These are phyloP conservation scores for Enhydra lutris DNA, from an alignment of 2,113 vertebrate species.

Conservation along the genomic window DNA sequence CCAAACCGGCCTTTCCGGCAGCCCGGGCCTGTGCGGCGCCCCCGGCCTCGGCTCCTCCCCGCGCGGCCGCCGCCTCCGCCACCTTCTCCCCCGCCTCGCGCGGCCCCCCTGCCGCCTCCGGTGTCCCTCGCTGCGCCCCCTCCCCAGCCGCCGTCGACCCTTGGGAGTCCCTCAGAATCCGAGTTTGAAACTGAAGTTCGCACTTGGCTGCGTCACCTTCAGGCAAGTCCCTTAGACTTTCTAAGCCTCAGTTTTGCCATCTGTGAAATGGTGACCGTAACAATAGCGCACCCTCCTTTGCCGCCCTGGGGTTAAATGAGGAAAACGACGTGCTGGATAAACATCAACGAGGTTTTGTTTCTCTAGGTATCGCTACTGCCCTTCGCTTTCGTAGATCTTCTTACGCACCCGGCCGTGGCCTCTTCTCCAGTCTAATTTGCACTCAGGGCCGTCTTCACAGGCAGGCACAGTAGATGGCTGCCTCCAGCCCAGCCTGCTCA, in stretches of 20 bases:
- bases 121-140: not conserved
- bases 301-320: not conserved
- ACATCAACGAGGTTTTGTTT: not conserved
- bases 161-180: not conserved
- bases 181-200: not conserved
- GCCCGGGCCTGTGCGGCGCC: not conserved
- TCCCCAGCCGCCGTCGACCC: not conserved
- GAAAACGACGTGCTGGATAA: not conserved
- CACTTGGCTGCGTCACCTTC: not conserved
- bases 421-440: not conserved
- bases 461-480: not conserved
- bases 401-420: not conserved
- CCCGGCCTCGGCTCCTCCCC: not conserved
- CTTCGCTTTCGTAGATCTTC: not conserved
- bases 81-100: not conserved
- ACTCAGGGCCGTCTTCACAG: not conserved
- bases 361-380: not conserved
- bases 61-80: not conserved
- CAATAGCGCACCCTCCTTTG: not conserved
- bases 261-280: not conserved
- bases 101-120: not conserved
- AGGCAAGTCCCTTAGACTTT: not conserved
- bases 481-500: not conserved
- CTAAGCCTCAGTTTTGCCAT: slow-evolving; percentile 36
- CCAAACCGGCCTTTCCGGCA: not conserved